Conservation (phyloP, 2,888 invertebrate species). For the Orthosia gracilis region DNA sequence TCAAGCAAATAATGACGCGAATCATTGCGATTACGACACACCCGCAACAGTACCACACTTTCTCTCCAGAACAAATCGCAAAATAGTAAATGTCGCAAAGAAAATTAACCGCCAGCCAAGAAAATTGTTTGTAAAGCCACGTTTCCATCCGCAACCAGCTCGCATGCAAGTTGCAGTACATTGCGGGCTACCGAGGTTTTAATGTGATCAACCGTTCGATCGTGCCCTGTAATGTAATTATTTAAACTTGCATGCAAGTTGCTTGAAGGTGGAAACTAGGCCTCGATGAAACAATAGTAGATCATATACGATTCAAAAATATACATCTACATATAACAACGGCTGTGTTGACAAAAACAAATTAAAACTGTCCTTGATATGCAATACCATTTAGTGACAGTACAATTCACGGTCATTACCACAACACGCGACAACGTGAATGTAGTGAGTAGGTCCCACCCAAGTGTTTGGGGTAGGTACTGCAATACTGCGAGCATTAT, state of each 20-base stretch:
- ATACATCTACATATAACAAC: not conserved
- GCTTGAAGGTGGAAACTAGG: no score
- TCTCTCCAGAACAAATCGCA: slow-evolving; percentile 75
- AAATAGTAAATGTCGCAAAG: slow-evolving; percentile 68
- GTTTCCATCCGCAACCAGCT: no score
- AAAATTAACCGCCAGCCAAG: slow-evolving; percentile 59
- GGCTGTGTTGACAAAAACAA: slow-evolving; percentile 25
- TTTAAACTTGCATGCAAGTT: no score
- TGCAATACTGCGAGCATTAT: slow-evolving; percentile 19
- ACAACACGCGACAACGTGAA: slow-evolving; percentile 57
- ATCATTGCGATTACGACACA: slow-evolving; percentile 73
- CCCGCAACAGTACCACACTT: slow-evolving; percentile 75
- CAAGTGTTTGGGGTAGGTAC: slow-evolving; percentile 57
- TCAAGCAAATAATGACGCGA: slow-evolving; percentile 62
- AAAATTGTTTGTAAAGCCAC: slow-evolving; percentile 41
- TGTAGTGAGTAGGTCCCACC: slow-evolving; percentile 32
- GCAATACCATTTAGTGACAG: slow-evolving; percentile 57
- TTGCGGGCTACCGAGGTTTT: no score
- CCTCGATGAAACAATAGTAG: not conserved
- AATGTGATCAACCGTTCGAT: no score
- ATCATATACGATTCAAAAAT: not conserved
- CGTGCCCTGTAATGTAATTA: no score
- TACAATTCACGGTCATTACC: slow-evolving; percentile 73
- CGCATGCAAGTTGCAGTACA: no score
- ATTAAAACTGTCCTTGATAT: slow-evolving; percentile 34